These are phyloP conservation scores for Cosmia trapezina DNA, from an alignment of 2,888 invertebrate genomes.

Conservation along the genomic window DNA sequence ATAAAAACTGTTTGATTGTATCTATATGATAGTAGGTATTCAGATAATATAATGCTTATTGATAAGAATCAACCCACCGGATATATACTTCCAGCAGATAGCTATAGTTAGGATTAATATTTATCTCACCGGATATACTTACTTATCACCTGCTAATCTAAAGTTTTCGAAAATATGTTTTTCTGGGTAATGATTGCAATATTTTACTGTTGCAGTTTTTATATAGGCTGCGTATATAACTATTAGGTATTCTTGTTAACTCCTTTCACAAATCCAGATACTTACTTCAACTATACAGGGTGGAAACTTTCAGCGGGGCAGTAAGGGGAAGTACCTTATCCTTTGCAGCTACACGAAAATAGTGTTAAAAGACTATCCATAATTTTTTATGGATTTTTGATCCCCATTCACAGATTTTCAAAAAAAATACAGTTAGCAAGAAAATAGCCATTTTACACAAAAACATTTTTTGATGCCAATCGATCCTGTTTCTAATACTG, in stretches of 20 bases:
- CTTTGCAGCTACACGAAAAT: too few relatives aligned
- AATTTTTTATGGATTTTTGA: too few relatives aligned
- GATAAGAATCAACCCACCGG: conserved; percentile 37
- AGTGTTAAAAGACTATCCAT: too few relatives aligned
- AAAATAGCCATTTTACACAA: too few relatives aligned
- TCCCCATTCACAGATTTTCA: too few relatives aligned
- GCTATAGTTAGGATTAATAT: neutral
- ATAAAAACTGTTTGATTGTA: neutral
- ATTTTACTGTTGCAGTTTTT: neutral
- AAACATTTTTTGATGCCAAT: too few relatives aligned
- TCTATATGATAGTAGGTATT: neutral
- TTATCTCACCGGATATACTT: conserved; percentile 40
- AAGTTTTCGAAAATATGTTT: conserved; percentile 9
- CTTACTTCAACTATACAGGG: too few relatives aligned
- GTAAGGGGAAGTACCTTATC: too few relatives aligned
- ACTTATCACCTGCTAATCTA: conserved; percentile 31
- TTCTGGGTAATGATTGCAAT: neutral
- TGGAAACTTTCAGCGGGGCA: too few relatives aligned
- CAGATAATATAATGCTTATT: neutral
- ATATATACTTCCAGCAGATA: conserved; percentile 22
- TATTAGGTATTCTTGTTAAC: neutral
- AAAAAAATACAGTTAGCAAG: too few relatives aligned
- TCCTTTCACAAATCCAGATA: neutral
- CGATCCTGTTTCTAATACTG: too few relatives aligned
- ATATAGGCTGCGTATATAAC: too few relatives aligned